phyloP scores from a whole-genome alignment of 1,140 invertebrate genomes.

The Hormaphis cornu region DNA sequence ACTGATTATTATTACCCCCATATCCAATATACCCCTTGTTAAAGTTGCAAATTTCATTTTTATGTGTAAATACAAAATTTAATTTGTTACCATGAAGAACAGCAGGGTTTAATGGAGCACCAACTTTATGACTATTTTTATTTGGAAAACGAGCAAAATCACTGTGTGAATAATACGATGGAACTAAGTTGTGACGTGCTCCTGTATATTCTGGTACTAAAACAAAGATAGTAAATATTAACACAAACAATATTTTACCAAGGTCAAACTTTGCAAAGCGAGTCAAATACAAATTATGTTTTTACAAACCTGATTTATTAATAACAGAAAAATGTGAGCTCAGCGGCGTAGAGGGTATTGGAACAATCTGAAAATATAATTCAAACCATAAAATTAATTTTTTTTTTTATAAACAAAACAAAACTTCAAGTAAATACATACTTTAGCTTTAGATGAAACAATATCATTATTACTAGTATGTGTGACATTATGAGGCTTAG shows the following conservation, averaged over 20 bases:
- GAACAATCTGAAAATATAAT: not conserved
- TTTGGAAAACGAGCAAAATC: constrained; percentile 3
- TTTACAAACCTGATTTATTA: not conserved
- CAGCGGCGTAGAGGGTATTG: not conserved
- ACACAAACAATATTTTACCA: not conserved
- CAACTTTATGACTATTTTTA: constrained; percentile 4
- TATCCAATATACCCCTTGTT: no score
- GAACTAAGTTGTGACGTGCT: not conserved
- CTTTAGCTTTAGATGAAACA: constrained; percentile 12
- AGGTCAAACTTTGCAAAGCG: not conserved
- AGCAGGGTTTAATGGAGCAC: not conserved
- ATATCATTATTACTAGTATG: not conserved
- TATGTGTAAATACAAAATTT: no score
- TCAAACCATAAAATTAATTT: not conserved
- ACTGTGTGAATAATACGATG: constrained; percentile 2
- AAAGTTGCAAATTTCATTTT: no score
- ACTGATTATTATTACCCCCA: no score
- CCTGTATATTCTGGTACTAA: not conserved
- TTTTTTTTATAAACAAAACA: not conserved
- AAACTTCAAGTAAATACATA: not conserved
- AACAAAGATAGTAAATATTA: not conserved
- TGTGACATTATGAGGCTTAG: not conserved
- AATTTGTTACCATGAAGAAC: constrained; percentile 6
- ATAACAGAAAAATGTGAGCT: constrained; percentile 24
- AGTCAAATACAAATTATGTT: not conserved